phyloP scores from a whole-genome alignment of 2,888 invertebrate species.

The Lacanobia oleracea region DNA sequence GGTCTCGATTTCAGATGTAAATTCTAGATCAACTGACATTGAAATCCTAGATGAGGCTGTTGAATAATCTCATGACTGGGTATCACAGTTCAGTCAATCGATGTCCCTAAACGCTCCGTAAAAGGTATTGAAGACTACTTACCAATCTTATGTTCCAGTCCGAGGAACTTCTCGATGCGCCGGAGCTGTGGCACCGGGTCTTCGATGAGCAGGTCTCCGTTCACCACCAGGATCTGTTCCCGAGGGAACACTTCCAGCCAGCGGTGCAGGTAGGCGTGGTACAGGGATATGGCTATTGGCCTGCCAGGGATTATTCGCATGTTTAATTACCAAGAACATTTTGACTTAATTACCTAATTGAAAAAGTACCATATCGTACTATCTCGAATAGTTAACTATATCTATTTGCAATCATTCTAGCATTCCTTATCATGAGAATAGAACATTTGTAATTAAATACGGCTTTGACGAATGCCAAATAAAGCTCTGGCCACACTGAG shows the following conservation, averaged over 20 bases:
- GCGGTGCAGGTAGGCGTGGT: conserved; percentile 96
- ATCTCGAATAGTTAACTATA: too few relatives aligned
- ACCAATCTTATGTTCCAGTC: conserved; percentile 91
- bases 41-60: too few relatives aligned
- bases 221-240: conserved; percentile 98
- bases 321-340: neutral
- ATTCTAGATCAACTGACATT: neutral
- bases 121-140: conserved; percentile 54
- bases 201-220: conserved; percentile 97
- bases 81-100: neutral
- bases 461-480: neutral
- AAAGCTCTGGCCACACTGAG: neutral
- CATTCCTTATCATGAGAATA: too few relatives aligned
- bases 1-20: neutral
- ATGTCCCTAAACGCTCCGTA: neutral
- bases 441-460: too few relatives aligned
- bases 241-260: conserved; percentile 98
- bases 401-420: too few relatives aligned
- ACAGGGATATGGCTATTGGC: conserved; percentile 96
- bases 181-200: conserved; percentile 97
- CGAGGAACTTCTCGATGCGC: conserved; percentile 96
- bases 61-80: too few relatives aligned
- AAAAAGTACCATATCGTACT: too few relatives aligned
- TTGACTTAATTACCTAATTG: too few relatives aligned
- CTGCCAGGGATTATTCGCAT: conserved; percentile 71